Evolutionary conservation across 2,113 vertebrate species (phyloP), one percentile per base, ranked within the genome.

Genomic region (Oreotrochilus melanogaster): DNA sequence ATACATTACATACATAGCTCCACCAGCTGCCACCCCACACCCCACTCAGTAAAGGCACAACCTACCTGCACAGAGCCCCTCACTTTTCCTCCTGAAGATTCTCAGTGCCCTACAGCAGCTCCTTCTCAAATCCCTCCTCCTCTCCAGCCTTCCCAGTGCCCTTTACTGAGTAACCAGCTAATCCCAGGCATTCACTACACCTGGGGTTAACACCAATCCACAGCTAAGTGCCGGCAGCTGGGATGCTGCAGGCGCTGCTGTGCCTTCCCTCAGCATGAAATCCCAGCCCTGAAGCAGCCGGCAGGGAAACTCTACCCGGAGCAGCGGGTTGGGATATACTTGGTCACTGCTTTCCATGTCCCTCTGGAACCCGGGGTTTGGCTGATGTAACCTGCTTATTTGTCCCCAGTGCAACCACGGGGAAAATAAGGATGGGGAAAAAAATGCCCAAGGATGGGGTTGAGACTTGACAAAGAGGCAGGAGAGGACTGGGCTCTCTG

Each of bases 291-390:
- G 64, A 39, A 73, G 76, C 62, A 83, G 22, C 24, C 31, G 2
- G 54, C 7, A 58, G 31, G 11, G 60, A 81, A 31, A 31, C 64
- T 71, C 39, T 22, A 70, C 7, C 21, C 1, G 0, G 4, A 62
- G 3, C 18, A 76, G 22, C 0, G 0, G 0, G 35, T 30, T 72
- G 47, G 35, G n/a, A 35, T 61, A 33, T 0, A 2, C 45, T 53
- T 53, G 6, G 60, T 7, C 15, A 14, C 56, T 43, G 33, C 28
- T 74, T 50, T 33, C 62, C 1, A 0, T 7, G 6, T 69, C 47
- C 39, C 43, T 33, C 19, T 16, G 43, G 47, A 74, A 80, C 1
- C 1, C 5, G 5, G 30, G 5, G 15, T 35, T 71, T 33, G 39
- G 43, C n/a, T 48, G 76, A 12, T 8, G 11, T 12, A 54, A 75